Percentiles rank a stretch among this genome's conserved stretches.
Conservation (phyloP, 2,797 vertebrate genomes). For the Coilia nasus region DNA sequence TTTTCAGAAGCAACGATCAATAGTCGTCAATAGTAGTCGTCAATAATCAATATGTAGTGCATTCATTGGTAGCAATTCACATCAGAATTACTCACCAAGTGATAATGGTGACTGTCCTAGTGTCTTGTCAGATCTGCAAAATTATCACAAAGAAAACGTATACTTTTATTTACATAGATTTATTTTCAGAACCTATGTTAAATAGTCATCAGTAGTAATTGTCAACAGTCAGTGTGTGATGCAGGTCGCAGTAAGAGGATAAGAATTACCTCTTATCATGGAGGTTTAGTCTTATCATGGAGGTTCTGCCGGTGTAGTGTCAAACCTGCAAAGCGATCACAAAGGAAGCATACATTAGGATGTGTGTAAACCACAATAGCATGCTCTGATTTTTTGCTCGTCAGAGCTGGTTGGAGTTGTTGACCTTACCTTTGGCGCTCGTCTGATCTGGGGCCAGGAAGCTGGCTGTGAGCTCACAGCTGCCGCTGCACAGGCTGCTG, state of each 20-base stretch:
- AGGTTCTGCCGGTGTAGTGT: neutral
- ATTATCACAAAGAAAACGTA: too few relatives aligned
- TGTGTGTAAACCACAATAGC: neutral
- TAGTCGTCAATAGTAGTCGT: too few relatives aligned
- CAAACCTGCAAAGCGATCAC: too few relatives aligned
- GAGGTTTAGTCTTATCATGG: neutral
- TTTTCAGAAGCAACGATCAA: neutral
- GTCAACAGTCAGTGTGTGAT: neutral
- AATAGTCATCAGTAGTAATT: neutral
- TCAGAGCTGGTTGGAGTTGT: neutral
- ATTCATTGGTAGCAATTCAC: too few relatives aligned
- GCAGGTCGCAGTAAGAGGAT: neutral
- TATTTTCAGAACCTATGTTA: neutral
- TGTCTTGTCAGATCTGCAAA: too few relatives aligned
- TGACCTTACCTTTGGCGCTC: neutral
- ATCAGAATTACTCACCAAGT: too few relatives aligned
- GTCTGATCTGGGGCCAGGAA: neutral
- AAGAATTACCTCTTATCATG: neutral
- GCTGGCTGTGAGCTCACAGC: neutral
- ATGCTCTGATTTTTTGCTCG: neutral
- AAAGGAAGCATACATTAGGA: neutral
- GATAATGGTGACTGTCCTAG: too few relatives aligned
- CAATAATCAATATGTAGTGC: too few relatives aligned
- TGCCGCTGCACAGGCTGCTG: neutral
- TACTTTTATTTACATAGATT: too few relatives aligned